These are phyloP conservation scores for Clistopyga incitator DNA, from an alignment of 2,888 invertebrate genomes.

Conservation along the genomic window DNA sequence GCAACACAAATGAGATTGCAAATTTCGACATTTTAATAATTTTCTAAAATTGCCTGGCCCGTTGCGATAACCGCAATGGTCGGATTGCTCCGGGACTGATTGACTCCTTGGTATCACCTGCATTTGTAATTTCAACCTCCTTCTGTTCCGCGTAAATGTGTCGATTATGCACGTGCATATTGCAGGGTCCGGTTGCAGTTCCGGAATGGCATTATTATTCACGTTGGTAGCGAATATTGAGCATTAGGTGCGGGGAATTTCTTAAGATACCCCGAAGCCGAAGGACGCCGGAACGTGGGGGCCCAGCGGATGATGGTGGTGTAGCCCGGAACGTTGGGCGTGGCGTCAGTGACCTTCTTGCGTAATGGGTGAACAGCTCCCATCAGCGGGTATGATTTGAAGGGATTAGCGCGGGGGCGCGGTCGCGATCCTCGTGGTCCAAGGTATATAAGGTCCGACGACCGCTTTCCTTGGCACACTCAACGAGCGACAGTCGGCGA, in stretches of 20 bases:
- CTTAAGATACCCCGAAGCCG: slow-evolving; percentile 50
- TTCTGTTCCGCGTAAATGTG: background rate
- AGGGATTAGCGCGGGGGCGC: slow-evolving; percentile 82
- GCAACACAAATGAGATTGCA: background rate
- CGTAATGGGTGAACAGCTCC: slow-evolving; percentile 80
- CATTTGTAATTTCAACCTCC: slow-evolving; percentile 12
- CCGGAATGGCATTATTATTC: slow-evolving; percentile 48
- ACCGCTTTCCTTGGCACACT: slow-evolving; percentile 78
- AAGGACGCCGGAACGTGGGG: slow-evolving; percentile 52
- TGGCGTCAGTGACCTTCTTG: slow-evolving; percentile 82
- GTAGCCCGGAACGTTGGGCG: slow-evolving; percentile 76
- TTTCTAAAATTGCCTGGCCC: too few relatives aligned
- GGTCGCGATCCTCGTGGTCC: slow-evolving; percentile 77
- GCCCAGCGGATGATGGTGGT: slow-evolving; percentile 40
- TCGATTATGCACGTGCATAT: slow-evolving; percentile 10
- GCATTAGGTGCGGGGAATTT: slow-evolving; percentile 30
- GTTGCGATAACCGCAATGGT: slow-evolving; percentile 6
- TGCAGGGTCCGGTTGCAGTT: slow-evolving; percentile 60
- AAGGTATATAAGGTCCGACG: slow-evolving; percentile 79
- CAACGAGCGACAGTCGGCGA: slow-evolving; percentile 79
- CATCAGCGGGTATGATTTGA: slow-evolving; percentile 82
- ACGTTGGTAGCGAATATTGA: slow-evolving; percentile 10
- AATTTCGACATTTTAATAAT: slow-evolving; percentile 6
- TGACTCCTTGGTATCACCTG: slow-evolving; percentile 18
- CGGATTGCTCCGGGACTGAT: slow-evolving; percentile 9